Evolutionary conservation across 2,888 invertebrate genomes (phyloP), one percentile per base, ranked within the genome.

Genomic region (Melangyna quadrimaculata): DNA sequence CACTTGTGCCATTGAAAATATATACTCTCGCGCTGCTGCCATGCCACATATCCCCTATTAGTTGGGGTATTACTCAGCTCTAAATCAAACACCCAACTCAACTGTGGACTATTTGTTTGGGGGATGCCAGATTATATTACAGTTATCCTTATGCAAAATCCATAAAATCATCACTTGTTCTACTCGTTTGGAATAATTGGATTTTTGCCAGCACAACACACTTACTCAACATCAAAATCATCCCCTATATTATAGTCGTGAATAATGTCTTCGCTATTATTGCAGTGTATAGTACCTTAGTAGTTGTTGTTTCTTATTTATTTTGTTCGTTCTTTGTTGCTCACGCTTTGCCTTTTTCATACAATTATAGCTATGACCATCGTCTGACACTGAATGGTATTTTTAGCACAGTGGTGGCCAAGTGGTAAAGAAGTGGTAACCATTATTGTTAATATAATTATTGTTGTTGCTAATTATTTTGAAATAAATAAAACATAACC

Each of bases 121-220:
- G 32, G 19, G 35, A 53, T 63, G 51, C 37, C 32, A 63, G 84
- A 84, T 84, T 69, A 72, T 84, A 75, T 69, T 80, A 80, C 84
- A 61, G 80, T 84, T 84, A 80, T 84, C 80, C 84, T 69, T 84
- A 84, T 84, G 84, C 84, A 77, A 84, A 84, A 80, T 80, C 80
- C 84, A 84, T 84, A 80, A 84, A 84, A 80, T 80, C 84, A 80
- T 84, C 84, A 77, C 84, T 84, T 84, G 84, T 84, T 75, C 55
- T 69, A 84, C 37, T 84, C 84, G 75, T 77, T 84, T 69, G 84
- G 84, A 84, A 84, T 84, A 84, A 84, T 84, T 84, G 84, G 84
- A 84, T 84, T 84, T 80, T 84, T 80, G 84, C 84, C 84, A 84
- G 75, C 45, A 75, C 79, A 84, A 77, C 84, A 77, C 59, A 72